Evolutionary conservation across 2,113 vertebrate genomes (phyloP).

Genomic region (Xenopus tropicalis): DNA sequence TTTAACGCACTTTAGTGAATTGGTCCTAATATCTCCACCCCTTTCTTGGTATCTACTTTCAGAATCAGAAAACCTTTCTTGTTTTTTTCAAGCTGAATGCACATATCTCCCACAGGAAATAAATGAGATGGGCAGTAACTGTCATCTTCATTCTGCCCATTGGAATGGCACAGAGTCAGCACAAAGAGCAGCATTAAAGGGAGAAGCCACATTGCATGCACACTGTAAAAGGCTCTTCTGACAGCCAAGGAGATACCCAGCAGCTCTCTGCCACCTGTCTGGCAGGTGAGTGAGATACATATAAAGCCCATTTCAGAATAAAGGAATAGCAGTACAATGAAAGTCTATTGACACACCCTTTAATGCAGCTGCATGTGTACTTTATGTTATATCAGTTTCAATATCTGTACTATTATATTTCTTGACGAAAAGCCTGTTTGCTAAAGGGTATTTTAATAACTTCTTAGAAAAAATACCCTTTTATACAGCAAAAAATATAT

Average conservation of each 20-base stretch:
- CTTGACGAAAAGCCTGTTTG: too few species aligned
- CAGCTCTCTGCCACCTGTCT: too few species aligned
- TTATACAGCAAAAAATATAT: too few species aligned
- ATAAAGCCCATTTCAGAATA: too few species aligned
- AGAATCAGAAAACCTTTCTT: neutral
- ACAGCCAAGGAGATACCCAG: neutral
- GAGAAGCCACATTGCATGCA: constrained; percentile 7
- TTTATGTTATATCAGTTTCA: too few species aligned
- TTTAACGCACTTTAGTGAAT: too few species aligned
- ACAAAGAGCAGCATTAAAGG: neutral
- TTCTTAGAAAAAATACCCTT: too few species aligned
- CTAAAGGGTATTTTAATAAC: too few species aligned
- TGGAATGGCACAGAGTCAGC: neutral
- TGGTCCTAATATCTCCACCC: constrained; percentile 16
- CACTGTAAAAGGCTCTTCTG: neutral
- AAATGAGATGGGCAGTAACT: neutral
- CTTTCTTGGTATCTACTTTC: constrained; percentile 1
- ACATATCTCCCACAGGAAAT: neutral
- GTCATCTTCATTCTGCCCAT: neutral
- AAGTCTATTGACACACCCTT: constrained; percentile 6
- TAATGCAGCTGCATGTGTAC: constrained; percentile 11
- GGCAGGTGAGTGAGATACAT: too few species aligned
- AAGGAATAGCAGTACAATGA: neutral
- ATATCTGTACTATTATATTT: too few species aligned
- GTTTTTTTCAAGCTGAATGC: constrained; percentile 11